Conservation (phyloP, 1,140 invertebrate species). For the Heliothis subflexa region DNA sequence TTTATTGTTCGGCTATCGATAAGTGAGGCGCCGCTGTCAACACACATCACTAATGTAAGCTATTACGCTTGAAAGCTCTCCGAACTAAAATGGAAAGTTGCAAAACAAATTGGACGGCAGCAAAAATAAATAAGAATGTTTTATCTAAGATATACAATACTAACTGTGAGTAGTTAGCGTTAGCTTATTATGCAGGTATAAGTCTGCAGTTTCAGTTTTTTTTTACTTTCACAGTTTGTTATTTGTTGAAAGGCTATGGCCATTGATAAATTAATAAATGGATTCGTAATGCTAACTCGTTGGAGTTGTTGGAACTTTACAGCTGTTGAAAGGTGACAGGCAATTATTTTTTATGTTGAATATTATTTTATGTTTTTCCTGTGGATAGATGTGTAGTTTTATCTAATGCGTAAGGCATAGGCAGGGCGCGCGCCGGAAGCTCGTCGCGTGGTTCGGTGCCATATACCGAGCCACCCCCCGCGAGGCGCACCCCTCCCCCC, state of each 20-base stretch:
- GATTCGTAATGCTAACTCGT: background rate
- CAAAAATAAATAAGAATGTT: background rate
- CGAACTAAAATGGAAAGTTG: slow-evolving; percentile 39
- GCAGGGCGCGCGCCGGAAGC: slow-evolving; percentile 41
- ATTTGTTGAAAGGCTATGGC: too few species aligned
- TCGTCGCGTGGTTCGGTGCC: slow-evolving; percentile 46
- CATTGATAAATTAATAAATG: background rate
- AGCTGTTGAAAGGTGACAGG: too few species aligned
- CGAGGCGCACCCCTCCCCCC: background rate
- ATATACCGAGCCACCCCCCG: slow-evolving; percentile 31
- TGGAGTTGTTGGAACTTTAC: too few species aligned
- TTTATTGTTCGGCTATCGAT: slow-evolving; percentile 61
- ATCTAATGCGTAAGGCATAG: slow-evolving; percentile 41
- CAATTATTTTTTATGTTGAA: background rate
- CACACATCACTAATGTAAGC: slow-evolving; percentile 43
- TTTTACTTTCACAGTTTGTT: too few species aligned
- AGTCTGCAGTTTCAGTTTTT: background rate
- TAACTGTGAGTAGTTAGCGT: too few species aligned
- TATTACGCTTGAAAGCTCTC: slow-evolving; percentile 34
- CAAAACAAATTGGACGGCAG: slow-evolving; percentile 4
- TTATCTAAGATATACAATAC: background rate
- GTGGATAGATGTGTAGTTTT: background rate
- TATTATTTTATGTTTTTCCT: slow-evolving; percentile 15
- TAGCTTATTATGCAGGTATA: too few species aligned
- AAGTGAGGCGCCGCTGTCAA: slow-evolving; percentile 55